These are phyloP conservation scores for Rhodinocichla rosea DNA, from an alignment of 2,113 vertebrate species.

Conservation along the genomic window DNA sequence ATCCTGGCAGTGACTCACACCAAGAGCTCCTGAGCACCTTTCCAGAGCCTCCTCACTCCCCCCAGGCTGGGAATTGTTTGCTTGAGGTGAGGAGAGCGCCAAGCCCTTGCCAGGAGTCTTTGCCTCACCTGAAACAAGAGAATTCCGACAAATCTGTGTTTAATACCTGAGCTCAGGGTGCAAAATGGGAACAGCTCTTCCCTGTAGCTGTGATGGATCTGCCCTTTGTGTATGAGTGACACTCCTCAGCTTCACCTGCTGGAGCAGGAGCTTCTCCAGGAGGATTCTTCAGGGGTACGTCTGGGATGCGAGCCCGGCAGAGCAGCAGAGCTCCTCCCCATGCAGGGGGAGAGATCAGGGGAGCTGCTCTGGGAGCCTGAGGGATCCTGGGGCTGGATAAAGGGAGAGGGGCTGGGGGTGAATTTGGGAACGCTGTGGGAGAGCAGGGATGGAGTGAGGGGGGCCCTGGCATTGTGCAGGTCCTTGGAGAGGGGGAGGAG, in stretches of 20 bases:
- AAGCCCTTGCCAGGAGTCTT: not conserved
- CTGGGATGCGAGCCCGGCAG: not conserved
- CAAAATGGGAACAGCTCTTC: not conserved
- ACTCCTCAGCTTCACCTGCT: not conserved
- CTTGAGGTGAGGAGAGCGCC: not conserved
- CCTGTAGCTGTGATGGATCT: not conserved
- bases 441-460: not conserved
- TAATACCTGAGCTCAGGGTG: not conserved
- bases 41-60: not conserved
- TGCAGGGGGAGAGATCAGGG: not conserved
- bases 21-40: not conserved
- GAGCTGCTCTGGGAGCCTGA: not conserved
- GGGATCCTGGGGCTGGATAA: not conserved
- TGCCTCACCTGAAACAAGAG: not conserved
- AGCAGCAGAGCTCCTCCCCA: not conserved
- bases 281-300: not conserved
- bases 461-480: not conserved
- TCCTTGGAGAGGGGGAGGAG: not conserved
- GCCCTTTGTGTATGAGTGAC: rapidly evolving
- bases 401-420: not conserved
- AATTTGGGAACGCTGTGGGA: not conserved
- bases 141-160: not conserved
- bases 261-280: not conserved
- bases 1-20: constrained; percentile 26
- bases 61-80: not conserved